These are phyloP conservation scores for Atrichornis clamosus DNA, from an alignment of 2,113 vertebrate genomes.

Conservation along the genomic window DNA sequence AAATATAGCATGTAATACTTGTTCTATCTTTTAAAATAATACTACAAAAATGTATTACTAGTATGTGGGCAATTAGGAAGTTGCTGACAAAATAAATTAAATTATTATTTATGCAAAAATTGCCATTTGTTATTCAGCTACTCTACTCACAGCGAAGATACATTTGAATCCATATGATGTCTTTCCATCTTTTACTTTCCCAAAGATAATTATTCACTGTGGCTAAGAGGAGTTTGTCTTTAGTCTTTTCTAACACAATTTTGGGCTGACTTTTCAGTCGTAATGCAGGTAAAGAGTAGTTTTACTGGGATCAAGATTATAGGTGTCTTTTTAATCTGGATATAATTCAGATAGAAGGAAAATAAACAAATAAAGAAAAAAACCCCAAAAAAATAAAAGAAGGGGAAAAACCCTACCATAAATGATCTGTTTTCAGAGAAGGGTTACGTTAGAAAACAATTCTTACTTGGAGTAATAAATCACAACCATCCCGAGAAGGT, in stretches of 20 bases:
- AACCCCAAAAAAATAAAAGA: background rate
- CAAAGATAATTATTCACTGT: background rate
- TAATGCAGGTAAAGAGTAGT: background rate
- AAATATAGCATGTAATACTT: background rate
- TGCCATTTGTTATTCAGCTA: background rate
- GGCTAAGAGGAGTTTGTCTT: slow-evolving; percentile 59
- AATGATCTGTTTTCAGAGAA: background rate
- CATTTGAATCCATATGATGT: background rate
- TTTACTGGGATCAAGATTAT: background rate
- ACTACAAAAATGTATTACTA: background rate
- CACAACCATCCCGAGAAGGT: slow-evolving; percentile 64
- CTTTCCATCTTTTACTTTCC: background rate
- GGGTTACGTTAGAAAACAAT: slow-evolving; percentile 39
- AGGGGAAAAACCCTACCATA: background rate
- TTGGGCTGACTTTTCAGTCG: background rate
- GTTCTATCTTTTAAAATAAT: background rate
- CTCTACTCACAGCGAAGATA: background rate
- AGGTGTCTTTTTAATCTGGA: background rate
- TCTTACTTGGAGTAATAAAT: slow-evolving; percentile 70
- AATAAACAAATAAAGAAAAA: fast-evolving
- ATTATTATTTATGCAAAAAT: background rate
- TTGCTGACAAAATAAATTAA: background rate
- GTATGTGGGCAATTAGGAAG: background rate
- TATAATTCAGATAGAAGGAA: background rate
- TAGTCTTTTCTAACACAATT: slow-evolving; percentile 35